phyloP scores from a whole-genome alignment of 1,140 invertebrate species.

The Sitobion miscanthi region DNA sequence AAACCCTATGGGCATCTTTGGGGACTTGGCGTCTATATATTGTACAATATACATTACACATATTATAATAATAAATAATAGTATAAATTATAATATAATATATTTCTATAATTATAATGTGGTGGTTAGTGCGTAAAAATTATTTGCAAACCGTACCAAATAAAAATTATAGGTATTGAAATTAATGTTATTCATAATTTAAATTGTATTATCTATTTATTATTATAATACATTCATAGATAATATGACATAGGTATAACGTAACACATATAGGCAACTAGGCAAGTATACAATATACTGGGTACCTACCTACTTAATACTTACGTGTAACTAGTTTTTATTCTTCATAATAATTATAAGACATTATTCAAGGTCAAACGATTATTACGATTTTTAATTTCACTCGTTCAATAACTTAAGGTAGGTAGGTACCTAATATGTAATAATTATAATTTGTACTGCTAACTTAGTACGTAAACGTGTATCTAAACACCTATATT shows the following conservation, averaged over 20 bases:
- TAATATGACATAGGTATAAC: neutral
- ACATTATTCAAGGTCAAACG: neutral
- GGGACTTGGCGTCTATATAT: too few relatives aligned
- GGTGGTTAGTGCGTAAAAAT: neutral
- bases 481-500: neutral
- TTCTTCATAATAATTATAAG: neutral
- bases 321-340: neutral
- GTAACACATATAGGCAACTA: neutral
- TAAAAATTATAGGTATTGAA: neutral
- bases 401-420: neutral
- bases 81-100: neutral
- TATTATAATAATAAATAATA: neutral
- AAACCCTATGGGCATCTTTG: neutral
- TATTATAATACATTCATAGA: neutral
- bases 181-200: neutral
- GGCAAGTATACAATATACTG: neutral
- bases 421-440: neutral
- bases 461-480: neutral
- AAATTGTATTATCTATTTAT: too few relatives aligned
- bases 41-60: too few relatives aligned
- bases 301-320: neutral
- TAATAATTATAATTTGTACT: neutral
- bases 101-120: neutral
- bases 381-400: conserved; percentile 3
- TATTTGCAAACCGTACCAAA: neutral